Evolutionary conservation across 1,140 invertebrate species (phyloP).

Genomic region (Trichogramma pretiosum): DNA sequence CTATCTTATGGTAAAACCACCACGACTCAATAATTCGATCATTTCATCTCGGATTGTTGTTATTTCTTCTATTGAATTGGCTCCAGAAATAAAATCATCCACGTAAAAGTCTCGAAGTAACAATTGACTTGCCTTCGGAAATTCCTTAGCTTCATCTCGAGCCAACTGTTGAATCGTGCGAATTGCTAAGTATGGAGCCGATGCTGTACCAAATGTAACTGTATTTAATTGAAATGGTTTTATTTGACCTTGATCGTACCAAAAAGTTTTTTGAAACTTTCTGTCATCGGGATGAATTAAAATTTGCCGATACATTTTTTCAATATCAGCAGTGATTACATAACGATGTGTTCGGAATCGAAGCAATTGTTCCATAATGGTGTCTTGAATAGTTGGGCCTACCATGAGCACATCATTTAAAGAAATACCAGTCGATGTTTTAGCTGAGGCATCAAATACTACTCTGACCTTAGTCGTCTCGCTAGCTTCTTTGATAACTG

Average conservation of each 20-base stretch:
- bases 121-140: not conserved
- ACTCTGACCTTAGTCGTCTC: too few relatives aligned
- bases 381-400: constrained; percentile 28
- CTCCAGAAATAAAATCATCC: too few relatives aligned
- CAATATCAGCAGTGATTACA: not conserved
- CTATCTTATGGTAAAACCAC: constrained; percentile 4
- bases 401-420: constrained; percentile 36
- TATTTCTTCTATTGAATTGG: not conserved
- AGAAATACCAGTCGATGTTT: constrained; percentile 29
- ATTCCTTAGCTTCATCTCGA: not conserved
- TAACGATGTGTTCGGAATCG: not conserved
- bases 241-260: not conserved
- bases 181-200: constrained; percentile 1
- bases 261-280: constrained; percentile 7
- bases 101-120: constrained; percentile 1
- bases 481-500: constrained; percentile 25
- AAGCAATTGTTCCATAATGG: not conserved
- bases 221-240: not conserved
- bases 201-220: not conserved
- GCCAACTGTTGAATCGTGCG: not conserved
- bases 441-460: constrained; percentile 33
- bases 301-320: too few relatives aligned
- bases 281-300: too few relatives aligned
- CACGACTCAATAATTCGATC: not conserved
- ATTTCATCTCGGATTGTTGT: not conserved